Evolutionary conservation across 2,888 invertebrate genomes (phyloP), one percentile per base, ranked within the genome.

Genomic region (Leuctra nigra): DNA sequence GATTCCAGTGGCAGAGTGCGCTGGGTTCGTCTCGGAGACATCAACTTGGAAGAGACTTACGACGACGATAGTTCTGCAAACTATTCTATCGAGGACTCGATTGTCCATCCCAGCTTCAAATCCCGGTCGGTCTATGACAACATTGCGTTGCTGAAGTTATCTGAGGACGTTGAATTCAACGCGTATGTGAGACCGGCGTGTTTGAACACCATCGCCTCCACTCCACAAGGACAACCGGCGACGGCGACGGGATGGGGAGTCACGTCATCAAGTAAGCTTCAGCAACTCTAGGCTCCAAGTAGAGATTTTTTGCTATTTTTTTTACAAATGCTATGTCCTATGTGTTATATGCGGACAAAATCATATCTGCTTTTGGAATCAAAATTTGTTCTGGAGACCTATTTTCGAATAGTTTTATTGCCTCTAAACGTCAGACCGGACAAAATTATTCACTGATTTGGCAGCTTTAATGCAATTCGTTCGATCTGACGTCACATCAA

Each of bases 161-260:
- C 74, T 6, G 64, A 68, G 14, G 68, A 72, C 0, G 80, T 81
- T 9, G 64, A 69, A 1, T 70, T 83, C 4, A 76, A 70, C 44
- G 70, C 77, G 29, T 76, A 77, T 58, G 77, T 84, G 20, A 71
- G 81, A 59, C 84, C 84, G 1, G 80, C 82, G 0, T 86, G 84
- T 65, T 68, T 85, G 4, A 76, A 65, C 47, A 29, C 47, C 1
- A 11, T 18, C 18, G 25, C 9, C n/a, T 7, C 9, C 16, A 16
- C 36, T 16, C 53, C 14, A 22, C 36, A 7, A 4, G 61, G 63
- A 44, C 74, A 71, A 48, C 71, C 78, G 6, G 57, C 53, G 4
- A 79, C 80, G 1, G 83, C 81, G 0, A 78, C 77, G 29, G 86
- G 85, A 3, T 86, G 83, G 69, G 85, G 85, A 1, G 78, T 68